Base-by-base conservation (phyloP, 2,113 vertebrate genomes). In the Agapornis roseicollis region DNA sequence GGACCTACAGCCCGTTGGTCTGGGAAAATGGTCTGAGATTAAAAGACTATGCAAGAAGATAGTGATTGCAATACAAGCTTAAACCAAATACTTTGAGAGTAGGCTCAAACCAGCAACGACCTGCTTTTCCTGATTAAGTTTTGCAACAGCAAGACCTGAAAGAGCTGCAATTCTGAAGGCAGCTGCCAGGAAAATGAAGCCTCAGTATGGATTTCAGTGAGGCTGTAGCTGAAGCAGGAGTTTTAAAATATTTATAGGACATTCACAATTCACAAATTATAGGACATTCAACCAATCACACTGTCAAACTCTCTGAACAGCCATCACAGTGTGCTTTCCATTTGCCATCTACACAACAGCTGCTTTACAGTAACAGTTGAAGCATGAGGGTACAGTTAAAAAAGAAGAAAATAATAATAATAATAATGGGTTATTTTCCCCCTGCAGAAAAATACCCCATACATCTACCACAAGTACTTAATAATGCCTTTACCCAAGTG, bases 211-310 rank as follows among this genome's bases (percentile, higher is more conserved):
- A 88, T 94, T 93, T 91, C 93, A 80, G 76, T 9, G 47, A 96
- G 56, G 56, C 68, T 94, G 50, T 42, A 85, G 83, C 74, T 80
- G 80, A 89, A 95, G 71, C 39, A 88, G 18, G 37, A 71, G 47
- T 76, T 92, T 71, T 96, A 79, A 96, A 96, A 94, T 95, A 96
- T 95, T 95, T 93, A 95, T 96, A 78, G 35, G 60, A 53, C 42
- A 58, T 93, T 82, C 94, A 95, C 52, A 88, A 94, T 82, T 93
- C 88, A 94, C 7, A 42, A 72, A 74, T 82, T 88, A 80, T 9
- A 85, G 60, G 68, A 80, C 61, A 71, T 61, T 79, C 69, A 87
- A 35, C 88, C 69, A 79, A 78, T 71, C 90, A 79, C 19, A 1
- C 35, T 90, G 86, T 78, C 64, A 91, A 60, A 94, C 52, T 81